Conservation (phyloP, 2,888 invertebrate genomes). For the Drosophila demipolita region DNA sequence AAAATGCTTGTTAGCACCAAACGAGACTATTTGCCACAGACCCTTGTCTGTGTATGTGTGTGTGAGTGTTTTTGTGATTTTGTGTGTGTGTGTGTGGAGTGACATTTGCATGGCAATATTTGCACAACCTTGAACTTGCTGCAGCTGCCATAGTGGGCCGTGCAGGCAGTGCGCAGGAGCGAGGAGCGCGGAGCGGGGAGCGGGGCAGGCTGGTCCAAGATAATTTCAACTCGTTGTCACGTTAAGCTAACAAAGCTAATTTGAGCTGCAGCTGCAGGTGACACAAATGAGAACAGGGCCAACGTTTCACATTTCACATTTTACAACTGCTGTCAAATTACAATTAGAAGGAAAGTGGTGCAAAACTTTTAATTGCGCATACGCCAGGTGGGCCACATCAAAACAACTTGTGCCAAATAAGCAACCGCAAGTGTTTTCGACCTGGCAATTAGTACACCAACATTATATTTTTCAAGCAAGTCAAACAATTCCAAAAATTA, state of each 20-base stretch:
- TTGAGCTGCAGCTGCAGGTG: slow-evolving; percentile 43
- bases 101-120: slow-evolving; percentile 46
- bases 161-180: not conserved
- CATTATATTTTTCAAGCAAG: slow-evolving; percentile 10
- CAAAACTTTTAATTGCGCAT: slow-evolving; percentile 72
- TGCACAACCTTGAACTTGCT: slow-evolving; percentile 71
- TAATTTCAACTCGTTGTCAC: slow-evolving; percentile 38
- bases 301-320: slow-evolving; percentile 41
- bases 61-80: slow-evolving; percentile 7
- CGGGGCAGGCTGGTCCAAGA: not conserved
- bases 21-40: slow-evolving; percentile 45
- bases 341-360: slow-evolving; percentile 54
- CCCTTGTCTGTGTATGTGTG: not conserved
- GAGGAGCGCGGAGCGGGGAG: not conserved
- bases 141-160: slow-evolving; percentile 14
- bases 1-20: slow-evolving; percentile 73
- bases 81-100: slow-evolving; percentile 19
- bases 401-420: slow-evolving; percentile 23
- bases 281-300: slow-evolving; percentile 56
- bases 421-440: slow-evolving; percentile 18
- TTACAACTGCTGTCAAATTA: slow-evolving; percentile 56
- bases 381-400: slow-evolving; percentile 60
- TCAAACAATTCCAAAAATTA: not conserved
- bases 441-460: slow-evolving; percentile 41
- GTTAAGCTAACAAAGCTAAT: slow-evolving; percentile 63